These are phyloP conservation scores for Idaea biselata DNA, from an alignment of 2,888 invertebrate species.

Conservation along the genomic window DNA sequence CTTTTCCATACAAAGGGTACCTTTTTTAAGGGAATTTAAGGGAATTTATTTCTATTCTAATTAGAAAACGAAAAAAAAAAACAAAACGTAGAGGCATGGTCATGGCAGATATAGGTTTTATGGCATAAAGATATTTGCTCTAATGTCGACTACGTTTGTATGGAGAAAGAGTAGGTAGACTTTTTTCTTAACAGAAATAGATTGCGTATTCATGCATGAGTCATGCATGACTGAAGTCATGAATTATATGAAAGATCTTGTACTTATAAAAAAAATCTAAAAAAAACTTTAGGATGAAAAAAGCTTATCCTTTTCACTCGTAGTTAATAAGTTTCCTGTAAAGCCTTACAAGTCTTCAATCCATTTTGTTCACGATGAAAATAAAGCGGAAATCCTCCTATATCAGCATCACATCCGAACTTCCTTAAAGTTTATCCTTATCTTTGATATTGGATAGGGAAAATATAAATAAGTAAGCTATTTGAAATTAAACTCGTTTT, in stretches of 20 bases:
- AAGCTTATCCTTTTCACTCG: not conserved
- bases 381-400: not conserved
- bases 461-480: not conserved
- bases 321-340: not conserved
- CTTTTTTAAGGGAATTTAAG: too few species aligned
- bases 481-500: not conserved
- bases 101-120: too few species aligned
- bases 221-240: not conserved
- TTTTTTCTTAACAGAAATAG: not conserved
- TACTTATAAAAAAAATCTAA: not conserved
- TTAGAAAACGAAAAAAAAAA: too few species aligned
- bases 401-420: not conserved
- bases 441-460: not conserved
- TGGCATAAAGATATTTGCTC: too few species aligned
- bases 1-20: too few species aligned
- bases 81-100: too few species aligned
- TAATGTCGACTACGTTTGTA: too few species aligned
- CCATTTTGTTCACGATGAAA: not conserved
- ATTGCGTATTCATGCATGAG: not conserved
- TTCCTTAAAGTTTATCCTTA: constrained; percentile 1
- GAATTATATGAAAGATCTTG: not conserved
- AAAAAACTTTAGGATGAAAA: not conserved
- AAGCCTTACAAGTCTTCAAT: not conserved
- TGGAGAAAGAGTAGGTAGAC: too few species aligned
- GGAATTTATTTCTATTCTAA: too few species aligned